Conservation (phyloP, 92 coral and sea anemone species). For the Porites divaricata region DNA sequence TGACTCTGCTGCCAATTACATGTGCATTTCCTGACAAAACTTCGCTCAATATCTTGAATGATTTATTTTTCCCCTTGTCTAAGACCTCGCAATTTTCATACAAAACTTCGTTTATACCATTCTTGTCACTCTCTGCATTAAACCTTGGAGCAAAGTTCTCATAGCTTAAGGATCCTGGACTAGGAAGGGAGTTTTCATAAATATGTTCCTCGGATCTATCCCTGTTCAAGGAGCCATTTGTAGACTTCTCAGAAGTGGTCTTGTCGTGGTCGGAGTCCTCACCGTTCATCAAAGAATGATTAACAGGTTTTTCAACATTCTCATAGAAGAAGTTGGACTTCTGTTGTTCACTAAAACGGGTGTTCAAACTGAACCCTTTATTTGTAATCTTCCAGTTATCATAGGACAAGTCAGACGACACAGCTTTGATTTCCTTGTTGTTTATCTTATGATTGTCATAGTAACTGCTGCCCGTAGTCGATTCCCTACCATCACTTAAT, state of each 20-base stretch:
- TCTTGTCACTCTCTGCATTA: neutral
- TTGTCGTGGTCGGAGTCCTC: neutral
- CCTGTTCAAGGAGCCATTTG: neutral
- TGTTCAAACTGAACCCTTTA: neutral
- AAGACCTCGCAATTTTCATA: slow-evolving; percentile 20
- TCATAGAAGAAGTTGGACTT: slow-evolving; percentile 35
- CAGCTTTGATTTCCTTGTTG: neutral
- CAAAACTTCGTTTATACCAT: neutral
- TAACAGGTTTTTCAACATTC: slow-evolving; percentile 37
- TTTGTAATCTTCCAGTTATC: slow-evolving; percentile 53
- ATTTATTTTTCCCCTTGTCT: neutral
- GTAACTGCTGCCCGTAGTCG: neutral
- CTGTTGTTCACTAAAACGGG: neutral
- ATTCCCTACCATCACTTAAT: slow-evolving; percentile 6
- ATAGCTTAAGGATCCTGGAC: slow-evolving; percentile 5
- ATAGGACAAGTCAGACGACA: slow-evolving; percentile 3
- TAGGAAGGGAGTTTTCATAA: slow-evolving; percentile 22
- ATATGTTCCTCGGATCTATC: neutral
- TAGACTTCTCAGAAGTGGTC: neutral
- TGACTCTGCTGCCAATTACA: neutral
- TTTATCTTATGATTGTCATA: slow-evolving; percentile 55
- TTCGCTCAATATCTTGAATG: neutral
- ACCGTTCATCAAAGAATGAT: slow-evolving; percentile 11
- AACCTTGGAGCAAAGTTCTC: slow-evolving; percentile 50
- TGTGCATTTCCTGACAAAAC: neutral